Evolutionary conservation across 2,888 invertebrate genomes (phyloP), one percentile per base, ranked within the genome.

Genomic region (Abrostola triplasia): DNA sequence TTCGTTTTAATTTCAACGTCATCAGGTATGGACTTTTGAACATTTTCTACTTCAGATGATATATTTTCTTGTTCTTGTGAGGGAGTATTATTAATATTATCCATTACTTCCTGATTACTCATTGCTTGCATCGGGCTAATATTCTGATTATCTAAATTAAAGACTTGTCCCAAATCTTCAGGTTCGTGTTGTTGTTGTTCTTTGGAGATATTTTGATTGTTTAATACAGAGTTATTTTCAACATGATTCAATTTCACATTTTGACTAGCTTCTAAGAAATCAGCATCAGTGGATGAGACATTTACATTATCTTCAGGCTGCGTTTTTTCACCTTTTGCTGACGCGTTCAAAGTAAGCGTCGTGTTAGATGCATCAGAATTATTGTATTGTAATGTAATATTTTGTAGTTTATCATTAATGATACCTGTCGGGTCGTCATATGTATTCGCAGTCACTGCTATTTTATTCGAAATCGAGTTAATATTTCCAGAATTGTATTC

Each of bases 21-120:
- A 52, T 65, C 61, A 37, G 83, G 74, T 36, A 76, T 74, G 59
- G 78, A 82, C 40, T 86, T 83, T 64, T 80, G 77, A 13, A 70
- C 67, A 53, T 79, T 72, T 51, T 76, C 71, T 36, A 71, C 61
- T 63, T 84, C 80, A 57, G 70, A 59, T 8, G 77, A 79, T 73
- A 84, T 77, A 69, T 84, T 77, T 58, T 79, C 40, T 49, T 50
- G 48, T 8, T 63, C 65, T 54, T 53, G 37, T 6, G 35, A 9
- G 48, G n/a, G 24, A 38, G 59, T 38, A 64, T 78, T 76, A 36
- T 64, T 70, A 12, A 70, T 64, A 63, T 81, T 70, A 48, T 76
- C 57, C 6, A 63, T 49, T 8, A 75, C 53, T 13, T 77, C 73
- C 66, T 66, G 60, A 11, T 72, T 47, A 69, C 71, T 72, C 42